A percentile compares a stretch with the other conserved stretches of the same genome.
phyloP scores from a whole-genome alignment of 2,113 vertebrate species.

The Motacilla alba region DNA sequence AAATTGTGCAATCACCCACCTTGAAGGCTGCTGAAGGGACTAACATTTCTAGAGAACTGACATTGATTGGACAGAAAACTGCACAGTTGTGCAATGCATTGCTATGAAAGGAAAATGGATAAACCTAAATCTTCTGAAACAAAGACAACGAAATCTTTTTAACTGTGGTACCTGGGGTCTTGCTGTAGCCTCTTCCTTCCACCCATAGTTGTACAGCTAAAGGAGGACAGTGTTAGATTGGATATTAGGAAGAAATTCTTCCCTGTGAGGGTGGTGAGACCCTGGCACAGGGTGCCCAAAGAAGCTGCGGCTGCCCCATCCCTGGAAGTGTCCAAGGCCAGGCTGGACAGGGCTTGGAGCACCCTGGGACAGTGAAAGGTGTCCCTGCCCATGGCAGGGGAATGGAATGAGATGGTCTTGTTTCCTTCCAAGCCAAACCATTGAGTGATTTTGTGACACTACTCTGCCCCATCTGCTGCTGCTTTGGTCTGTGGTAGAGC shows the following conservation, averaged over 20 bases:
- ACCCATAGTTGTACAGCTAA: fast-evolving
- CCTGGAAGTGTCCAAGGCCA: neutral
- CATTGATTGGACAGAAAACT: neutral
- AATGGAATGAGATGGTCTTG: neutral
- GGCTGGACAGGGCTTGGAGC: neutral
- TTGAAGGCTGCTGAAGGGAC: neutral
- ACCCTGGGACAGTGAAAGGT: neutral
- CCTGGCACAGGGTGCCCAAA: neutral
- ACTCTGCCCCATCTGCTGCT: neutral
- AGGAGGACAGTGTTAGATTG: neutral
- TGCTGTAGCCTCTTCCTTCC: neutral
- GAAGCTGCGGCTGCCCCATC: neutral
- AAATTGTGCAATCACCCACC: neutral
- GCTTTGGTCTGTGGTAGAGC: neutral
- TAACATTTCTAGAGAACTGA: neutral
- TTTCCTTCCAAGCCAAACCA: neutral
- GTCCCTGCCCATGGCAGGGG: no score
- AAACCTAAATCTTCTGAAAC: neutral
- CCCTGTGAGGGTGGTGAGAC: neutral
- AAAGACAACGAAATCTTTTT: neutral
- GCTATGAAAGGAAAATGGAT: neutral
- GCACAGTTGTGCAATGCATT: neutral
- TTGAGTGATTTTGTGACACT: neutral
- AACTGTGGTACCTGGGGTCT: neutral
- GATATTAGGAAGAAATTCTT: neutral